A percentile compares a stretch with the other conserved stretches of the same genome.
These are phyloP conservation scores for Tetraodon nigroviridis DNA, from an alignment of 2,113 vertebrate species.

Conservation along the genomic window DNA sequence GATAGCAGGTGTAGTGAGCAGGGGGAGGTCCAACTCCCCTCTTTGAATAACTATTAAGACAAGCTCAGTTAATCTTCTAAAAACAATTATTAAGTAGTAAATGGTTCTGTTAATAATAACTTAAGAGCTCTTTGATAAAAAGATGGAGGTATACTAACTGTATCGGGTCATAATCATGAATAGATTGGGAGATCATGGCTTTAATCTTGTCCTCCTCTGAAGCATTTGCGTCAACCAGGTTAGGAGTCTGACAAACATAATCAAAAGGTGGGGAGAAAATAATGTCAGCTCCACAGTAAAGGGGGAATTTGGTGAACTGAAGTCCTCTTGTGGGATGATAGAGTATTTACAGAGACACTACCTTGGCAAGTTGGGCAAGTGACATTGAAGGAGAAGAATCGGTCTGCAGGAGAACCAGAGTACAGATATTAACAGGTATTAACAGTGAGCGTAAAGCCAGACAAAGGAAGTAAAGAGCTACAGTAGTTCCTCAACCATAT, in stretches of 20 bases:
- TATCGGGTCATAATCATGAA: slow-evolving; percentile 96
- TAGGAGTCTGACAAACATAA: slow-evolving; percentile 84
- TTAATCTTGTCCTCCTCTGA: slow-evolving; percentile 99
- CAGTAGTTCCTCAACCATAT: slow-evolving; percentile 44
- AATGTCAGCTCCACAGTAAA: neutral
- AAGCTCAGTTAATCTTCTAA: neutral
- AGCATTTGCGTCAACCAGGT: slow-evolving; percentile 98
- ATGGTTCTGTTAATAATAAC: neutral
- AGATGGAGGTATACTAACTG: slow-evolving; percentile 80
- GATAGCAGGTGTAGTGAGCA: slow-evolving; percentile 91
- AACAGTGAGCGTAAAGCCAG: slow-evolving; percentile 56
- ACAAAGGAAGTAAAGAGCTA: slow-evolving; percentile 47
- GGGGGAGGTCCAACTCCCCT: slow-evolving; percentile 92
- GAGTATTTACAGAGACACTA: slow-evolving; percentile 56
- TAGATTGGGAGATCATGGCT: slow-evolving; percentile 99
- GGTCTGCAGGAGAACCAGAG: slow-evolving; percentile 88
- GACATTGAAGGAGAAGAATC: slow-evolving; percentile 96
- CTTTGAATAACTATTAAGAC: slow-evolving; percentile 87
- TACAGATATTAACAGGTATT: slow-evolving; percentile 82
- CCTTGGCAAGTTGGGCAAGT: slow-evolving; percentile 97
- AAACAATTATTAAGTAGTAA: neutral
- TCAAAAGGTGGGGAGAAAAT: neutral
- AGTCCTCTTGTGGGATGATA: neutral
- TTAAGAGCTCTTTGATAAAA: neutral
- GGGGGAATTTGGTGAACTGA: no score